A percentile compares a stretch with the other conserved stretches of the same genome.
Evolutionary conservation across 2,113 vertebrate species (phyloP).

Genomic region (Vireo altiloquus): DNA sequence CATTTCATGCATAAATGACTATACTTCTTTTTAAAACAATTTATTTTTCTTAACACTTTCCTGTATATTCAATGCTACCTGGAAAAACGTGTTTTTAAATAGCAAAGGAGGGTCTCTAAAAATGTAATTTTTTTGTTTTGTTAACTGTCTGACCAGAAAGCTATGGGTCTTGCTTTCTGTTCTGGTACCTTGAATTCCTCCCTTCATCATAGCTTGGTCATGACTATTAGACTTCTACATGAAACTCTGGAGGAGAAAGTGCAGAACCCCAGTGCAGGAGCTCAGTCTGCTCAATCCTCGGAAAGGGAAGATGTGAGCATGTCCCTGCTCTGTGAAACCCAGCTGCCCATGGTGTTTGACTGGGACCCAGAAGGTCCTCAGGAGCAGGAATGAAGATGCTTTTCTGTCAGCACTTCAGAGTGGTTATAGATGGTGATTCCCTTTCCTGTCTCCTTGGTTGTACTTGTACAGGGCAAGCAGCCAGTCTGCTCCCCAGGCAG

Average conservation of each 20-base stretch:
- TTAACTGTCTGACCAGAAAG: neutral
- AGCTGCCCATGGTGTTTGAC: rapidly evolving
- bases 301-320: neutral
- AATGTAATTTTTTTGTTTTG: neutral
- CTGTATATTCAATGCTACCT: neutral
- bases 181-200: neutral
- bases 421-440: neutral
- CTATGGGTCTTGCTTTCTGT: neutral
- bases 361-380: neutral
- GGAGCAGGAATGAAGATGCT: neutral
- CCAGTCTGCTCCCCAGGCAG: rapidly evolving
- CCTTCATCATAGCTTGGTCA: neutral
- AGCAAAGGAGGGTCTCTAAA: neutral
- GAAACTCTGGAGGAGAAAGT: neutral
- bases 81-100: neutral
- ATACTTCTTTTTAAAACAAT: neutral
- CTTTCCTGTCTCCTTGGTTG: neutral
- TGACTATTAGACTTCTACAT: neutral
- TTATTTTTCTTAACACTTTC: neutral
- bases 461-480: neutral
- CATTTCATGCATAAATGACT: neutral
- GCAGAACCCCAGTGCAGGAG: neutral
- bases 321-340: neutral
- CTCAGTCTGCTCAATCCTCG: neutral
- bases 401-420: neutral